phyloP scores from a whole-genome alignment of 2,113 vertebrate species.

The Brachyhypopomus occidentalis region DNA sequence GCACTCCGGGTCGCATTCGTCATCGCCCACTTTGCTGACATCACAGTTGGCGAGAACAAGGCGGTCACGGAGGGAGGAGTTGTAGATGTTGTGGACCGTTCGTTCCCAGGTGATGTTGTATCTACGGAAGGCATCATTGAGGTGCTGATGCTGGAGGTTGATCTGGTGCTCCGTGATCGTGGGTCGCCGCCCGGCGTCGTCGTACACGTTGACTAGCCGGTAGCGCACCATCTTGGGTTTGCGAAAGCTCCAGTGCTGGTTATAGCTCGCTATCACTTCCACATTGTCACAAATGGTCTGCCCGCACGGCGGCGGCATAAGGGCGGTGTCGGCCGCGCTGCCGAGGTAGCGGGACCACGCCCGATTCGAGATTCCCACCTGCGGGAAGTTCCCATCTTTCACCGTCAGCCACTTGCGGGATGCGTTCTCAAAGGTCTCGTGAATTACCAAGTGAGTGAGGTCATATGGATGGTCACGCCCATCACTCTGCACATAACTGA shows the following conservation, averaged over 20 bases:
- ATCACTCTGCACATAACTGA: conserved; percentile 82
- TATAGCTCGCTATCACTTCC: conserved; percentile 89
- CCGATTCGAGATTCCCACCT: conserved; percentile 67
- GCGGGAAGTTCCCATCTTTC: conserved; percentile 87
- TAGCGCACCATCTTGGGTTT: conserved; percentile 88
- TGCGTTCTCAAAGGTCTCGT: conserved; percentile 90
- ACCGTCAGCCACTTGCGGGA: conserved; percentile 87
- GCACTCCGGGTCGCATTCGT: conserved; percentile 90
- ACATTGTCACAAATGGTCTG: conserved; percentile 94
- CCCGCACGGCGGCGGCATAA: conserved; percentile 90
- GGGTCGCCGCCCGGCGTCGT: conserved; percentile 80
- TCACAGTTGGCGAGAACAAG: conserved; percentile 96
- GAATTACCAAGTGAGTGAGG: conserved; percentile 88
- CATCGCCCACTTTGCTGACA: conserved; percentile 91
- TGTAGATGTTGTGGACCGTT: conserved; percentile 86
- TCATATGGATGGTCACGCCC: conserved; percentile 69
- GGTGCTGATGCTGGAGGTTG: conserved; percentile 90
- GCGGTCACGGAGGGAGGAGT: conserved; percentile 87
- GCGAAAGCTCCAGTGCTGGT: conserved; percentile 85
- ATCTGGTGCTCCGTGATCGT: conserved; percentile 92
- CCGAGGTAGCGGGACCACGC: conserved; percentile 60
- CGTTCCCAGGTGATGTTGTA: conserved; percentile 98
- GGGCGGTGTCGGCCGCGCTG: conserved; percentile 82
- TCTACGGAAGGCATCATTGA: conserved; percentile 85
- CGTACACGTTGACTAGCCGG: conserved; percentile 88